A percentile compares a stretch with the other conserved stretches of the same genome.
These are phyloP conservation scores for Rhingia campestris DNA, from an alignment of 2,888 invertebrate species.

Conservation along the genomic window DNA sequence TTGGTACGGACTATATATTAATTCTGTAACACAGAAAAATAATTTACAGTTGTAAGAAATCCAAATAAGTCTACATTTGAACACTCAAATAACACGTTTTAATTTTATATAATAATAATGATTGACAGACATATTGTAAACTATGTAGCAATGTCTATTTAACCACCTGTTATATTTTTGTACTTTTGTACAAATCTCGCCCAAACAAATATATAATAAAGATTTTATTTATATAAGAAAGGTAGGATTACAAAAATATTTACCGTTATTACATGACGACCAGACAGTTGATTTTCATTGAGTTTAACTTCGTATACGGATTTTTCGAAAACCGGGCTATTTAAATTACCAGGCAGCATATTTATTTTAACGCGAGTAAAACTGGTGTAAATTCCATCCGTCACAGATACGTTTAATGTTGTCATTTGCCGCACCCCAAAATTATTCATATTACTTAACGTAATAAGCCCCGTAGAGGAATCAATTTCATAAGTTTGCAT, in stretches of 20 bases:
- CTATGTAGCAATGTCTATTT: too few relatives aligned
- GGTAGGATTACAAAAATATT: too few relatives aligned
- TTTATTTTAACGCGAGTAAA: conserved; percentile 92
- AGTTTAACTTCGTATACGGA: conserved; percentile 90
- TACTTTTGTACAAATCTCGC: too few relatives aligned
- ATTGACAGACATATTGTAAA: too few relatives aligned
- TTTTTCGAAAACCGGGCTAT: conserved; percentile 91
- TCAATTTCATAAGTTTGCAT: conserved; percentile 89
- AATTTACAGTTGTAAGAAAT: too few relatives aligned
- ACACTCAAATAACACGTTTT: too few relatives aligned
- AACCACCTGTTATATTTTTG: too few relatives aligned
- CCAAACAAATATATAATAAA: background rate
- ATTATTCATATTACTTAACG: conserved; percentile 89
- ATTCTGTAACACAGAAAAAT: too few relatives aligned
- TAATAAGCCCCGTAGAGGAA: conserved; percentile 85
- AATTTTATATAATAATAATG: too few relatives aligned
- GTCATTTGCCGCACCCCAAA: conserved; percentile 86
- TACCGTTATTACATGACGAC: conserved; percentile 89
- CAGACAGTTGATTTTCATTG: conserved; percentile 91
- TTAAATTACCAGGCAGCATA: conserved; percentile 90
- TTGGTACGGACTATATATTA: too few relatives aligned
- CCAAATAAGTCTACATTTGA: too few relatives aligned
- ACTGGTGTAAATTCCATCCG: conserved; percentile 96
- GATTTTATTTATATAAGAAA: background rate
- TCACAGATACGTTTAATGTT: conserved; percentile 94